phyloP scores from a whole-genome alignment of 2,113 vertebrate genomes.

The Sciurus niger region DNA sequence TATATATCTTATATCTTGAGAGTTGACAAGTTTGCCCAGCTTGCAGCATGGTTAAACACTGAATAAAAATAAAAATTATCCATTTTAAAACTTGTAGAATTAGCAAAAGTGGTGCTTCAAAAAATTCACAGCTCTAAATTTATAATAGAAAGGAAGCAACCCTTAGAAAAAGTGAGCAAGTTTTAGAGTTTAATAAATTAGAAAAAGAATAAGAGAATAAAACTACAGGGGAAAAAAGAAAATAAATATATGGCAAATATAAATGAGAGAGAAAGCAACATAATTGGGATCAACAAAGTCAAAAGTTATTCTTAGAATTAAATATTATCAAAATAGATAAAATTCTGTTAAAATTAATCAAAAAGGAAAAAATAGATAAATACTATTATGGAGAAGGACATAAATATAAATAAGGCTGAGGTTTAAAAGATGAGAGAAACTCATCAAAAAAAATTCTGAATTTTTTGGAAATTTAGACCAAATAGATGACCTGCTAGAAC shows the following conservation, averaged over 20 bases:
- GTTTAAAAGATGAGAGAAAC: background rate
- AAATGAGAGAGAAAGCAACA: background rate
- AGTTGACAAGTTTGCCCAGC: background rate
- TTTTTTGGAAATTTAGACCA: background rate
- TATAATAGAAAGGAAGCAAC: background rate
- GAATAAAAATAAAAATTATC: background rate
- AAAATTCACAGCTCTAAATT: background rate
- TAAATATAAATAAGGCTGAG: background rate
- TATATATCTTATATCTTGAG: background rate
- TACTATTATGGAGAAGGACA: background rate
- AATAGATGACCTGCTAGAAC: background rate
- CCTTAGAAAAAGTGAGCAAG: background rate
- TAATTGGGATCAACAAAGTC: background rate
- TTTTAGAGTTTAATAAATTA: constrained; percentile 1
- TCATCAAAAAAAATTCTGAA: background rate
- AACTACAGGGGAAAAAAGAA: background rate
- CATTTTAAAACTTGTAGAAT: background rate
- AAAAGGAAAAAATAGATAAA: background rate
- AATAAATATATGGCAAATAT: background rate
- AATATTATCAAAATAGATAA: background rate
- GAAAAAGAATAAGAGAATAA: background rate
- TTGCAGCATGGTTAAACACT: background rate
- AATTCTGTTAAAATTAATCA: background rate
- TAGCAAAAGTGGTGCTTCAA: background rate
- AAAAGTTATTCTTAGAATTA: constrained; percentile 16